These are phyloP conservation scores for Heliornis fulica DNA, from an alignment of 2,113 vertebrate genomes.

Conservation along the genomic window DNA sequence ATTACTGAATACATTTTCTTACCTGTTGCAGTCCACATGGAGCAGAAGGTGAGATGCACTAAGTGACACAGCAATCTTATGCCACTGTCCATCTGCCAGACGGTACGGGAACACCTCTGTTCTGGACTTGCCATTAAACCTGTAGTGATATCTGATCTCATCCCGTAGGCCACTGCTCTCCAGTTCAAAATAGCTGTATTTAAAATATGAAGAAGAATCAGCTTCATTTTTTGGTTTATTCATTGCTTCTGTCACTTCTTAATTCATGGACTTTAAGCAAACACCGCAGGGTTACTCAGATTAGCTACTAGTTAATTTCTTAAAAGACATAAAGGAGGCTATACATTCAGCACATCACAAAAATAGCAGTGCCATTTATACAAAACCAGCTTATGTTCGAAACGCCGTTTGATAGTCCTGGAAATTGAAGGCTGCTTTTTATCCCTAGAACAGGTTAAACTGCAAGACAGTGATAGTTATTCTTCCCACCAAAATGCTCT, in stretches of 20 bases:
- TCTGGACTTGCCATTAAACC: conserved; percentile 83
- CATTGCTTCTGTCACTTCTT: background rate
- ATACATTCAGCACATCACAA: background rate
- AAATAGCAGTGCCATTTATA: background rate
- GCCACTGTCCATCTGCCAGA: conserved; percentile 92
- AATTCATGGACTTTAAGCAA: background rate
- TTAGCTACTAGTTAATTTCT: background rate
- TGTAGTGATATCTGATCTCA: conserved; percentile 91
- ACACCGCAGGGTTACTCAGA: background rate
- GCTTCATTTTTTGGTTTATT: background rate
- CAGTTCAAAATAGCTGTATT: conserved; percentile 90
- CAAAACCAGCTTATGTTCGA: background rate
- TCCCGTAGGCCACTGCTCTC: conserved; percentile 93
- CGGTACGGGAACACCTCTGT: conserved; percentile 92
- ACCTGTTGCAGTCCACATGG: conserved; percentile 94
- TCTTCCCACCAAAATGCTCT: background rate
- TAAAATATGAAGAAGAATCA: conserved; percentile 7
- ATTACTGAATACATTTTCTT: background rate
- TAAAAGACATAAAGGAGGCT: background rate
- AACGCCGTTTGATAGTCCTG: background rate
- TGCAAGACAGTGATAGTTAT: background rate
- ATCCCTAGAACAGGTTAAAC: background rate
- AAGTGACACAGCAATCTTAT: conserved; percentile 86
- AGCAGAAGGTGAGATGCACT: conserved; percentile 90
- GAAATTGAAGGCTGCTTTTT: background rate